Conservation (phyloP, 2,113 vertebrate genomes). For the Xenopus tropicalis region UCB_Xtro_10.0 CM004446.2:86144001-86144500, state of each 20-base stretch:
- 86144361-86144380: too few species aligned
- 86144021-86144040: conserved; percentile 76
- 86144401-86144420: too few species aligned
- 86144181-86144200: background rate
- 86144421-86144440: too few species aligned
- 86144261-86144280: background rate
- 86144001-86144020: conserved; percentile 67
- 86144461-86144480: too few species aligned
- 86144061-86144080: conserved; percentile 49
- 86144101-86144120: conserved; percentile 56
- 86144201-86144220: background rate
- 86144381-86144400: too few species aligned
- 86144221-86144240: background rate
- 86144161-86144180: conserved; percentile 22
- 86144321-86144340: too few species aligned
- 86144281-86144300: background rate
- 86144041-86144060: conserved; percentile 59
- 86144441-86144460: too few species aligned
- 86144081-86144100: conserved; percentile 56
- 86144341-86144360: too few species aligned
- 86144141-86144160: conserved; percentile 31
- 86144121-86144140: conserved; percentile 60
- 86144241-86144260: background rate
- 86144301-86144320: too few species aligned
- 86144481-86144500: too few species aligned